Conservation (phyloP, 2,888 invertebrate genomes). For the Calliopum simillimum region DNA sequence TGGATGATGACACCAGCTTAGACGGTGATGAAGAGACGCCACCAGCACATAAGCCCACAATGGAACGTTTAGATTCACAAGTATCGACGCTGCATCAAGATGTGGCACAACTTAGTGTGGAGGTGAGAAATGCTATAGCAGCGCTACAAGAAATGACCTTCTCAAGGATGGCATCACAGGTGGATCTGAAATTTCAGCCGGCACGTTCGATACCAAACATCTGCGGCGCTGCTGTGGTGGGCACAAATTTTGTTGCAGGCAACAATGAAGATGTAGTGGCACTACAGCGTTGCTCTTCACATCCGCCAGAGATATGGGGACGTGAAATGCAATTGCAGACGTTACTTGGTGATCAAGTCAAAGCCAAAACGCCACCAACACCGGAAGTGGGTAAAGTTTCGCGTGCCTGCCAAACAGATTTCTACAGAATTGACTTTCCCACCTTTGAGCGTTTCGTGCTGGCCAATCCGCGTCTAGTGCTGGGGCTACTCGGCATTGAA, state of each 20-base stretch:
- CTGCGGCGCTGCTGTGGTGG: constrained; percentile 65
- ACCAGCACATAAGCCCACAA: constrained; percentile 61
- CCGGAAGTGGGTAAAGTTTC: constrained; percentile 42
- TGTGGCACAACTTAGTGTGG: constrained; percentile 85
- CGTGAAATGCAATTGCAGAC: constrained; percentile 70
- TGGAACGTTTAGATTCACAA: constrained; percentile 84
- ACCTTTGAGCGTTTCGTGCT: constrained; percentile 70
- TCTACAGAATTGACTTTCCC: constrained; percentile 63
- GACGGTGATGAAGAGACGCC: constrained; percentile 59
- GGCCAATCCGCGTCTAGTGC: constrained; percentile 79
- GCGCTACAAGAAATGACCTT: constrained; percentile 83
- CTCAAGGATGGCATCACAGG: constrained; percentile 69
- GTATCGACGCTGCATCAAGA: constrained; percentile 86
- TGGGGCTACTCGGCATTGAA: constrained; percentile 80
- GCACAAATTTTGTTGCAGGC: constrained; percentile 54
- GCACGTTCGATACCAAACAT: constrained; percentile 88
- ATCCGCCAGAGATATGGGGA: constrained; percentile 86
- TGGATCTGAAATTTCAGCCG: constrained; percentile 72
- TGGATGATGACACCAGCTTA: constrained; percentile 74
- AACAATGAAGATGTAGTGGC: constrained; percentile 47
- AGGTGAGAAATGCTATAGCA: constrained; percentile 86
- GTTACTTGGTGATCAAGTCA: constrained; percentile 24
- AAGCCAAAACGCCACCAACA: constrained; percentile 44
- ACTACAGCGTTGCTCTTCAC: constrained; percentile 84
- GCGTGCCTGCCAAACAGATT: constrained; percentile 63